phyloP scores from a whole-genome alignment of 2,797 vertebrate genomes.

The Chromis chromis region DNA sequence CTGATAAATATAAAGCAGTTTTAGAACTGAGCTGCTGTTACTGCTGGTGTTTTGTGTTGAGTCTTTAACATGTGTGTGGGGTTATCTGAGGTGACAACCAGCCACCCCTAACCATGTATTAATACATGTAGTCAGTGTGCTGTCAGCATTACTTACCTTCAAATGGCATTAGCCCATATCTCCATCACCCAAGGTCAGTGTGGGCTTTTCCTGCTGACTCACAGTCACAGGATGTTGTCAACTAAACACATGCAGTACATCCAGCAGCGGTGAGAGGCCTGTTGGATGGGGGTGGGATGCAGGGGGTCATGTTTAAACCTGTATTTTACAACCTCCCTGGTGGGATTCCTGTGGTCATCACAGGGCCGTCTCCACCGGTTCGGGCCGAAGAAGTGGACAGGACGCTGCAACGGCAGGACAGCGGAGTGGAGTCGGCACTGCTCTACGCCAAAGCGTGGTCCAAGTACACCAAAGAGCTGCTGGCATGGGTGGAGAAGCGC shows the following conservation, averaged over 20 bases:
- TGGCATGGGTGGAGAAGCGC: constrained; percentile 96
- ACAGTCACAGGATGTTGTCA: constrained; percentile 23
- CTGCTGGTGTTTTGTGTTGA: constrained; percentile 7
- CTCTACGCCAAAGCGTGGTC: constrained; percentile 98
- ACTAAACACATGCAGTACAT: background rate
- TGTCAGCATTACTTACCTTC: constrained; percentile 79
- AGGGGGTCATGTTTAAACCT: constrained; percentile 23
- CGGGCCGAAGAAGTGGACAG: constrained; percentile 90
- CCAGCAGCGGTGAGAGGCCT: background rate
- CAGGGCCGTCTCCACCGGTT: constrained; percentile 85
- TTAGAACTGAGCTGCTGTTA: background rate
- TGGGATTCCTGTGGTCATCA: constrained; percentile 41
- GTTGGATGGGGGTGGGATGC: background rate
- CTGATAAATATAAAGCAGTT: background rate
- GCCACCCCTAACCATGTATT: constrained; percentile 54
- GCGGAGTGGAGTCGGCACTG: constrained; percentile 92
- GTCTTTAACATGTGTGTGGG: background rate
- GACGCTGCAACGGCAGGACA: constrained; percentile 90
- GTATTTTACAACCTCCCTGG: constrained; percentile 41
- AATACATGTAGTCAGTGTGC: constrained; percentile 66
- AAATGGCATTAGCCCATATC: constrained; percentile 81
- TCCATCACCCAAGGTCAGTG: constrained; percentile 74
- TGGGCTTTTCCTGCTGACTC: constrained; percentile 72
- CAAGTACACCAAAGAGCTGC: constrained; percentile 97
- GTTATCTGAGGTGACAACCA: constrained; percentile 27